These are phyloP conservation scores for Aphelocoma californica DNA, from an alignment of 2,797 vertebrate genomes.

Conservation along the genomic window DNA sequence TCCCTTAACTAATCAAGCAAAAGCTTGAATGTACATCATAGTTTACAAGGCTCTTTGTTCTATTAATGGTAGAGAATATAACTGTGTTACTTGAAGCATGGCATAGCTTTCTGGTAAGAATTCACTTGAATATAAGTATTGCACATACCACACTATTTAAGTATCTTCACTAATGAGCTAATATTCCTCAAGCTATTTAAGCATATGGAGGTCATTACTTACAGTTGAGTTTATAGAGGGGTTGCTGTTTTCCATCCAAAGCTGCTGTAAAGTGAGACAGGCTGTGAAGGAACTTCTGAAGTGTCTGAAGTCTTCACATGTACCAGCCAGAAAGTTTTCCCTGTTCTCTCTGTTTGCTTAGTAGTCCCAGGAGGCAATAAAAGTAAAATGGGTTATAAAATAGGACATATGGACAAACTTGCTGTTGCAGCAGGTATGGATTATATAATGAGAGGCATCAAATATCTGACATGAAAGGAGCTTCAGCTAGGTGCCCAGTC, in stretches of 20 bases:
- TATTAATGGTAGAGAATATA: neutral
- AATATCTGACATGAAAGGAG: neutral
- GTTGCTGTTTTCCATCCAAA: slow-evolving; percentile 17
- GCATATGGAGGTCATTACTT: slow-evolving; percentile 26
- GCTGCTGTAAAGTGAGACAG: slow-evolving; percentile 31
- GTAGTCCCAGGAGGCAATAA: neutral
- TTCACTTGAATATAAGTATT: neutral
- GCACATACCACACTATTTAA: neutral
- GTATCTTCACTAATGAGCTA: slow-evolving; percentile 4
- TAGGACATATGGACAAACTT: neutral
- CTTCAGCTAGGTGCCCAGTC: neutral
- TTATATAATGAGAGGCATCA: neutral
- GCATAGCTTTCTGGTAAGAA: neutral
- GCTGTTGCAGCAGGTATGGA: neutral
- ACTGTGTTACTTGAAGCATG: neutral
- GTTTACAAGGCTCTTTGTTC: neutral
- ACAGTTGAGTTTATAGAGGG: neutral
- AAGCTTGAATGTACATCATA: neutral
- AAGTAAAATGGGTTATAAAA: slow-evolving; percentile 34
- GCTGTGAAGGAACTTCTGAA: slow-evolving; percentile 24
- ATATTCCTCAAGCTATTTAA: neutral
- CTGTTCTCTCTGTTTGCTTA: slow-evolving; percentile 19
- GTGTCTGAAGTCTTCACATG: neutral
- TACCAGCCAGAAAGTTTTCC: neutral
- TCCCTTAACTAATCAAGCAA: slow-evolving; percentile 1